Evolutionary conservation across 2,113 vertebrate genomes (phyloP).

Genomic region (Heterotis niloticus): DNA sequence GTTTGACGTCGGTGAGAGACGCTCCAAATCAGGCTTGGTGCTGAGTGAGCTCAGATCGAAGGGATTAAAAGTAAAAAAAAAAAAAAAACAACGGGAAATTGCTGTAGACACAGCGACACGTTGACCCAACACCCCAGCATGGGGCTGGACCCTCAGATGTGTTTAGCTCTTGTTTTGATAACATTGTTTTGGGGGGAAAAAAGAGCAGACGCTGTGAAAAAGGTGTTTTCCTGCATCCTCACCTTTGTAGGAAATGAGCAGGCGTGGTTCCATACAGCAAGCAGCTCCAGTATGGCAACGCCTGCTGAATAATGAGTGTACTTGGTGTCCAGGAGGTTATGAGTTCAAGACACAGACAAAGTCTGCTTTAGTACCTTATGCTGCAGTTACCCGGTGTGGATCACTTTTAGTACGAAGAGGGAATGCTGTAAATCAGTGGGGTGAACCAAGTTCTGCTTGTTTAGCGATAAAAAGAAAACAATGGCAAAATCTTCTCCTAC

Average conservation of each 20-base stretch:
- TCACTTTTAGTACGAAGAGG: too few relatives aligned
- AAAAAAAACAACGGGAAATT: conserved; percentile 23
- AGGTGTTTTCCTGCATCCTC: conserved; percentile 7
- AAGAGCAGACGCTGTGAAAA: not conserved
- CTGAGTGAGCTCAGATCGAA: not conserved
- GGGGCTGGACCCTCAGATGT: not conserved
- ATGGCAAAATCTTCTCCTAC: too few relatives aligned
- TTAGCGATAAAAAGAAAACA: too few relatives aligned
- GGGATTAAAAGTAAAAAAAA: not conserved
- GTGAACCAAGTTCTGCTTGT: too few relatives aligned
- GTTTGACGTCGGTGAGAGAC: not conserved
- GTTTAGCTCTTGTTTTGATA: conserved; percentile 24
- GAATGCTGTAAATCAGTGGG: too few relatives aligned
- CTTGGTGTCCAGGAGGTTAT: not conserved
- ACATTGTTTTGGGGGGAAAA: conserved; percentile 15
- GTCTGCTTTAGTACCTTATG: not conserved
- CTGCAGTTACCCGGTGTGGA: too few relatives aligned
- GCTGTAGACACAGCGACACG: not conserved
- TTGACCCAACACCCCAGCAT: not conserved
- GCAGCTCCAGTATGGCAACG: not conserved
- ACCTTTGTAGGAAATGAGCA: conserved; percentile 25
- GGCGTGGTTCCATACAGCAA: not conserved
- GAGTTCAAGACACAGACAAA: not conserved
- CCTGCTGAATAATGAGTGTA: not conserved
- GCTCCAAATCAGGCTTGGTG: too few relatives aligned